Conservation (phyloP, 2,113 vertebrate species). For the Globicephala melas region DNA sequence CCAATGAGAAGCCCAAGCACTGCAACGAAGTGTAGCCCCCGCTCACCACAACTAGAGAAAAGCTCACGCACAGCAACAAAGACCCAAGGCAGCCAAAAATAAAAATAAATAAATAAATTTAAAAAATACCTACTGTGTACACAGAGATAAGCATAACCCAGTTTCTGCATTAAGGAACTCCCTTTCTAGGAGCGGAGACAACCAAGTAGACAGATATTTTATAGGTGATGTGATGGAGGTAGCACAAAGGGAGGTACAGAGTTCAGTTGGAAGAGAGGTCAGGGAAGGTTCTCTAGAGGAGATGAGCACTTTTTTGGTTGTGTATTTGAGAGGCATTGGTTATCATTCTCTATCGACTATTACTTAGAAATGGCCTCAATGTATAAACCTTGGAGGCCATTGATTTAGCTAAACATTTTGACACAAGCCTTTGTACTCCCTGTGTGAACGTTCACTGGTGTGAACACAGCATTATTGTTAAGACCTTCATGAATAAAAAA, state of each 20-base stretch:
- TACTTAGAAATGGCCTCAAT: not conserved
- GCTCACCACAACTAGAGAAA: too few relatives aligned
- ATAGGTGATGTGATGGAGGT: not conserved
- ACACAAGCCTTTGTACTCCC: not conserved
- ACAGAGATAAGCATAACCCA: not conserved
- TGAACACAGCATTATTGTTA: not conserved
- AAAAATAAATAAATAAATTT: too few relatives aligned
- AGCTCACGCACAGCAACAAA: too few relatives aligned
- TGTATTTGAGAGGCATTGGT: not conserved
- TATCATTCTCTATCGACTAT: not conserved
- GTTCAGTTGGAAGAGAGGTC: not conserved
- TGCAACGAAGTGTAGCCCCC: too few relatives aligned
- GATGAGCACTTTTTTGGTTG: not conserved
- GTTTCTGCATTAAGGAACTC: not conserved
- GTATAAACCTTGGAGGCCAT: not conserved
- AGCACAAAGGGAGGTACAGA: too few relatives aligned
- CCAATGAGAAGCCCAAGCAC: too few relatives aligned
- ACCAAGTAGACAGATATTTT: not conserved
- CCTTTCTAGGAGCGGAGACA: not conserved
- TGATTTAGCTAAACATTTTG: not conserved
- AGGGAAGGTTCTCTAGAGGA: not conserved
- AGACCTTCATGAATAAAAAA: not conserved
- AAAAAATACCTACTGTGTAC: not conserved
- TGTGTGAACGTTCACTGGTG: not conserved
- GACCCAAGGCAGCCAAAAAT: too few relatives aligned